Conservation (phyloP, 2,797 vertebrate genomes). For the Anguilla anguilla region DNA sequence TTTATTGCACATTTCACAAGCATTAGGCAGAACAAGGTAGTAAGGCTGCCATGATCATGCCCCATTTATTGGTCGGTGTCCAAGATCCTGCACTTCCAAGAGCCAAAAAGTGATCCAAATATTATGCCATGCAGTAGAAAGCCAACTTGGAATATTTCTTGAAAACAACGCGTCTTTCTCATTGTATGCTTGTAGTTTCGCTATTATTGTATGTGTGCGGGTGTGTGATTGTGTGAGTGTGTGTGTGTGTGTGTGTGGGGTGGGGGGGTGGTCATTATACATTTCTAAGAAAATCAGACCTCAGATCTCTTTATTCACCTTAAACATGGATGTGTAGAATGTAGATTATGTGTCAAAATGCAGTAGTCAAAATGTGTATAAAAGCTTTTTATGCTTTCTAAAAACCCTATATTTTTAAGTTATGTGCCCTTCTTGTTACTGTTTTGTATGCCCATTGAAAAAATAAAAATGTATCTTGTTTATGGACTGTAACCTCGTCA, state of each 20-base stretch:
- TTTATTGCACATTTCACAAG: constrained; percentile 19
- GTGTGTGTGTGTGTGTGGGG: no score
- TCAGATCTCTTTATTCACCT: constrained; percentile 11
- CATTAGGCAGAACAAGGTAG: not conserved
- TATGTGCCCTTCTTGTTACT: constrained; percentile 34
- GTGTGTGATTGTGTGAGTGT: not conserved
- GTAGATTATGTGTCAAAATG: constrained; percentile 18
- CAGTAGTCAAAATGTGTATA: constrained; percentile 52
- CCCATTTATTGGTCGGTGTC: not conserved
- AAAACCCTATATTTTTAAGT: constrained; percentile 37
- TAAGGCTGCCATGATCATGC: not conserved
- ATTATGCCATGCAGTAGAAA: not conserved
- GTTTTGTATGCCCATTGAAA: constrained; percentile 16
- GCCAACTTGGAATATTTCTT: not conserved
- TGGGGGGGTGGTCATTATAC: not conserved
- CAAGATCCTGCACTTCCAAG: not conserved
- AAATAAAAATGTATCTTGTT: not conserved
- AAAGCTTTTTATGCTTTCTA: constrained; percentile 28
- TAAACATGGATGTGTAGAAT: constrained; percentile 35
- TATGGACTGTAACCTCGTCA: not conserved
- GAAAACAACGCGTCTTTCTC: not conserved
- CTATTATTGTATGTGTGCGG: not conserved
- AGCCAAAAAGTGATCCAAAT: not conserved
- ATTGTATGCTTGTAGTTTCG: not conserved
- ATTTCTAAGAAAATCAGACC: not conserved